Evolutionary conservation across 2,113 vertebrate species (phyloP), one percentile per base, ranked within the genome.

Genomic region (Albula goreensis): DNA sequence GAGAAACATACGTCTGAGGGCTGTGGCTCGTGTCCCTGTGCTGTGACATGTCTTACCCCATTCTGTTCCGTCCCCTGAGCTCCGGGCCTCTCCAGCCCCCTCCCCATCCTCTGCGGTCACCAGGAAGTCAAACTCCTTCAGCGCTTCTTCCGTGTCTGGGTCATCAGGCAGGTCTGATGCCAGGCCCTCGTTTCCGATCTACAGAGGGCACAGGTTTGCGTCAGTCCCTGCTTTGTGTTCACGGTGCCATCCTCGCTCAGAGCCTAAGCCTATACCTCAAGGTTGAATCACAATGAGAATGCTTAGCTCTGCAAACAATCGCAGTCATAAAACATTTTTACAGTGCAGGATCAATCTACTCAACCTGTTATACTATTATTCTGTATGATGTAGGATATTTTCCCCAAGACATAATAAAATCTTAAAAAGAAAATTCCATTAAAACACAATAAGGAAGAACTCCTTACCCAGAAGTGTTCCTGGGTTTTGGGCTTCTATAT

Each of bases 41-140:
- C 3, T 22, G 56, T 12, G 56, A 19, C 22, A 19, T 66, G 15
- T 78, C 97, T 97, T 96, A 99, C 98, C 98, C 98, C 98, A 99
- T 93, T 99, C 98, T 15, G 98, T 99, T 88, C 98, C 98, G 90
- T 99, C 98, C 83, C 98, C 98, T 56, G 98, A 99, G 94, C 98
- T 99, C 87, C 98, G 95, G 57, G 98, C 98, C 92, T 99, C 98
- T 19, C 98, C 98, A 6, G 98, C 98, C 86, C 98, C 98, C 89
- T 99, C 98, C 52, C 98, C 98, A 84, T 99, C 98, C 94, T 99
- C 98, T 41, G 97, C 97, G 56, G 97, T 98, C 87, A 99, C 98
- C 94, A 99, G 94, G 94, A 99, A 99, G 94, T 99, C 98, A 95
- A 99, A 99, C 93, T 99, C 98, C 94, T 99, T 99, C 92, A 99